Base-by-base conservation (phyloP, 1,140 invertebrate species). In the Condylostylus longicornis region DNA sequence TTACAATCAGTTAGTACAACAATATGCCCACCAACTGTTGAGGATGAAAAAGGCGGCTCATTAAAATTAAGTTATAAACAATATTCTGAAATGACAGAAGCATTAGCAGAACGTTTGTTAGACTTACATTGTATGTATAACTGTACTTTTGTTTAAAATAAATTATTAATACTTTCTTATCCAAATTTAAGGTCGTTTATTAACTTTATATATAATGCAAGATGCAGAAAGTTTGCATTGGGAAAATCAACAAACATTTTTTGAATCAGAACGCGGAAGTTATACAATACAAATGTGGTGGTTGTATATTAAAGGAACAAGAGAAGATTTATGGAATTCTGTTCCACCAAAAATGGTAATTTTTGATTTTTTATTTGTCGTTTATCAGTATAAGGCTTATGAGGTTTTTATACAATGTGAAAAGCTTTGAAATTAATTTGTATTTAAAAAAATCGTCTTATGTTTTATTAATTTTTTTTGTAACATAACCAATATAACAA, bases 231-330 rank as follows among this genome's bases (percentile, higher is more conserved):
- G 75, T 8, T 61, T 82, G 9, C 69, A 69, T 50, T 83, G 71
- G 79, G 71, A 71, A 46, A 69, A 60, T 40, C 54, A 56, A 5
- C 70, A 68, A 39, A 60, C 66, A 2, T 77, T 71, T 48, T 76
- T 64, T 44, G 77, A 80, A 54, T 73, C 67, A 7, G 77, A 82
- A 46, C 58, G 75, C 19, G 79, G 76, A 2, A 81, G 80, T 2
- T 81, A 79, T 29, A 72, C 75, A 4, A 68, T 85, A 32, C 81
- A 83, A 54, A 84, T 83, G 70, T 86, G 82, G 82, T 79, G 79
- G 75, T 64, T 83, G 4, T 85, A 85, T 48, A 81, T 87, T 74
- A 71, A 81, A 65, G 78, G 81, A 75, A 79, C 75, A 4, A 71
- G 69, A 45, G 68, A 75, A 47, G 78, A 82, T 61, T 57, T 84